Evolutionary conservation across 2,888 invertebrate genomes (phyloP).

Genomic region (Caradrina clavipalpis): DNA sequence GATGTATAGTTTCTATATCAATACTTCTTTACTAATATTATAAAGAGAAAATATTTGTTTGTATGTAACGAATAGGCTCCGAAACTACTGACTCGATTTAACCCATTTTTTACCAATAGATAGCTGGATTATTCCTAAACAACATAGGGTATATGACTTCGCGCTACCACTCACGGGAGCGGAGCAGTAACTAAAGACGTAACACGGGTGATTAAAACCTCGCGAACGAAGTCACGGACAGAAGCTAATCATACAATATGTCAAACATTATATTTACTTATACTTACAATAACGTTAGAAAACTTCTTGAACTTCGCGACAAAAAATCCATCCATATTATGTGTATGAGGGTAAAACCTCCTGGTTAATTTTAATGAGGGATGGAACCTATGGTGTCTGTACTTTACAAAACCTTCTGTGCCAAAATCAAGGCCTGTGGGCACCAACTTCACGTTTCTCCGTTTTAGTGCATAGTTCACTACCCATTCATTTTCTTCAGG

Average conservation of each 20-base stretch:
- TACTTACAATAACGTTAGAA: conserved; percentile 93
- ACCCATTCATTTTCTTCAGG: conserved; percentile 99
- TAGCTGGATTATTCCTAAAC: too few relatives aligned
- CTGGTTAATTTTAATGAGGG: conserved; percentile 96
- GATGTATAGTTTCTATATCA: background rate
- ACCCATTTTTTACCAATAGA: too few relatives aligned
- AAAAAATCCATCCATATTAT: conserved; percentile 99
- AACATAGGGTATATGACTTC: too few relatives aligned
- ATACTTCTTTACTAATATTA: too few relatives aligned
- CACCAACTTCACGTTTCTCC: conserved; percentile 98
- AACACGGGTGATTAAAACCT: too few relatives aligned
- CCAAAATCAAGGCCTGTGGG: conserved; percentile 99
- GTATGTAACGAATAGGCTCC: too few relatives aligned
- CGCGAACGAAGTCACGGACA: too few relatives aligned
- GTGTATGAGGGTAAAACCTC: conserved; percentile 99
- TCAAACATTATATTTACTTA: background rate
- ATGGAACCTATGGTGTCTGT: conserved; percentile 96
- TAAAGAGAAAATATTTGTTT: too few relatives aligned
- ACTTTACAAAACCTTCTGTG: conserved; percentile 97
- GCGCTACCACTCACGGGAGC: too few relatives aligned
- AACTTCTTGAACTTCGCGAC: conserved; percentile 99
- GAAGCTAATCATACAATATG: background rate
- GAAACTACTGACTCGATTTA: too few relatives aligned
- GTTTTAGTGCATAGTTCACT: conserved; percentile 98
- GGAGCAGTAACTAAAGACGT: too few relatives aligned